Evolutionary conservation across 1,140 invertebrate species (phyloP), one percentile per base, ranked within the genome.

Genomic region (Magallana angulata): DNA sequence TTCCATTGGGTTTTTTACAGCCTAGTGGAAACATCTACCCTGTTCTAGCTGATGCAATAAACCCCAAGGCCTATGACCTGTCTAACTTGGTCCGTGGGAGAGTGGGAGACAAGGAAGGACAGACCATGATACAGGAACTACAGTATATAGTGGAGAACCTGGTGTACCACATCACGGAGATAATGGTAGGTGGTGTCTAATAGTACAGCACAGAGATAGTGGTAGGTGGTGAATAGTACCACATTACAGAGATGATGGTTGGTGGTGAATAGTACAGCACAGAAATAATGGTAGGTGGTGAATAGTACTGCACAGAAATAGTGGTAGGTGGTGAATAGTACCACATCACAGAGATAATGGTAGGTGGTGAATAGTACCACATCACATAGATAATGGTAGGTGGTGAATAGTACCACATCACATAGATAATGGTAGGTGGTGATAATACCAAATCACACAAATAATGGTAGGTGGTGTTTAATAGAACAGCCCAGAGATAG

Each of bases 381-480:
- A 93, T 94, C 64, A 94, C 93, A 57, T 93, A 94, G 89, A 94
- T 94, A 18, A 94, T 94, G 93, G 93, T 94, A 86, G 57, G 86
- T 80, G 48, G 24, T 36, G n/a, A 18, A 36, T 36, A 36, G n/a
- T 64, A 1, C 1, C 60, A 64, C 0, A 1, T 3, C 60, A 64
- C 2, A n/a, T n/a, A 64, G 60, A 64, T 64, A 18, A 64, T 64
- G 60, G 60, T 64, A 64, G 12, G 1, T 64, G 18, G 14, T 18
- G 14, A 16, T 36, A 1, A 18, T 94, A 93, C 87, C 92, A 94
- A 84, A 86, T 93, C 93, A 85, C 56, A 92, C 11, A 83, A 91
- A 30, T 94, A 5, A 80, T 80, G 76, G 92, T 64, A 2, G 18
- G 16, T 64, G 60, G 60, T 64, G 16, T 3, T 0, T 36, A 5